Evolutionary conservation across 2,888 invertebrate genomes (phyloP), one percentile per base, ranked within the genome.

Genomic region (Polyommatus icarus): DNA sequence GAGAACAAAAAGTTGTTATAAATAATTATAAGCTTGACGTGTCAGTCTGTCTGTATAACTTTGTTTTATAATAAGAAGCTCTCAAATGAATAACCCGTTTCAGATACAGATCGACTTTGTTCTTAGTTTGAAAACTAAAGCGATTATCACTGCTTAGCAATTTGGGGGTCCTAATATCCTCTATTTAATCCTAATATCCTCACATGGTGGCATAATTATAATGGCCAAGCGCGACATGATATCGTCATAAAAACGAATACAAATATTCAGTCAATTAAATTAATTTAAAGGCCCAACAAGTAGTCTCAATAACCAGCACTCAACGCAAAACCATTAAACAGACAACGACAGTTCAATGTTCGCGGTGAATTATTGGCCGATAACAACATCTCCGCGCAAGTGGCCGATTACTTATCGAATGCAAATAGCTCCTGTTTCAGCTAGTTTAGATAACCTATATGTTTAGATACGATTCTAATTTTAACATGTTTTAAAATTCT

Each of bases 391-490:
- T 72, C 36, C 18, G 72, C 36, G 40, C 72, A 72, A 72, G 72
- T 72, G 72, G 72, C 36, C n/a, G 40, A 72, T 72, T 72, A 40
- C 36, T 72, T 72, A 72, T 72, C 72, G 72, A 40, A 72, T 72
- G 72, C 72, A 72, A 72, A 72, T 72, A 72, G 67, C 67, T 67
- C 67, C 67, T 67, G 67, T 67, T 67, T 67, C 10, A 67, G 67
- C 67, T 67, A 32, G 20, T 67, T 67, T 32, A 67, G 67, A 67
- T 67, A 67, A 67, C 29, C 29, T 67, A 67, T 67, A 20, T 67
- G 59, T 29, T 61, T 24, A 15, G 67, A 29, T 59, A 20, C 15
- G 24, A 61, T 67, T 67, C 67, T 6, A 67, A 67, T 32, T 12
- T 32, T 20, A 67, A 61, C 24, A 24, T 61, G 20, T n/a, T 3